A percentile compares a stretch with the other conserved stretches of the same genome.
These are phyloP conservation scores for Chromobotia macracanthus DNA, from an alignment of 2,797 vertebrate species.

Conservation along the genomic window DNA sequence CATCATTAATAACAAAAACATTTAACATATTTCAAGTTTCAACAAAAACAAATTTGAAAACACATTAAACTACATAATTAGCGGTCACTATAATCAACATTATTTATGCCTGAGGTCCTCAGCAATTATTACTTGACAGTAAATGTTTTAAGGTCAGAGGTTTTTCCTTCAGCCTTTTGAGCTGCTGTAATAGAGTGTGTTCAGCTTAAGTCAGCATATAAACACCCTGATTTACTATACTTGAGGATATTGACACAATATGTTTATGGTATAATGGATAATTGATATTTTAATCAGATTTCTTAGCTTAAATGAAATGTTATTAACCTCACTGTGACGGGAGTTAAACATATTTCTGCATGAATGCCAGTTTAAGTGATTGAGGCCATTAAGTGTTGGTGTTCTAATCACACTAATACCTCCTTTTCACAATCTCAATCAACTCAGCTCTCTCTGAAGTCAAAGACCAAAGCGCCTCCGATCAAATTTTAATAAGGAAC, in stretches of 20 bases:
- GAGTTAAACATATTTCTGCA: constrained; percentile 60
- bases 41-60: no score
- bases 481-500: constrained; percentile 44
- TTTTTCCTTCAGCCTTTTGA: not conserved
- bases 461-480: constrained; percentile 39
- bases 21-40: no score
- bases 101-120: not conserved
- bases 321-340: constrained; percentile 60
- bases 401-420: constrained; percentile 83
- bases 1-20: not conserved
- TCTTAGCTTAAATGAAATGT: constrained; percentile 44
- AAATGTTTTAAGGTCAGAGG: not conserved
- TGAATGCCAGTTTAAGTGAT: constrained; percentile 78
- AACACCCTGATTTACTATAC: constrained; percentile 14
- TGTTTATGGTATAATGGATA: constrained; percentile 20
- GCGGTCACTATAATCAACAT: not conserved
- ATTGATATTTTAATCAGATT: constrained; percentile 48
- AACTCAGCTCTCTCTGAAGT: constrained; percentile 41
- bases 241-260: not conserved
- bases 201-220: not conserved
- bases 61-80: not conserved
- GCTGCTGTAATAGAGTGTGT: not conserved
- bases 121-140: not conserved
- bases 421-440: constrained; percentile 78
- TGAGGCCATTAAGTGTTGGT: constrained; percentile 81